phyloP scores from a whole-genome alignment of 2,888 invertebrate genomes.

The Dryocosmus kuriphilus region DNA sequence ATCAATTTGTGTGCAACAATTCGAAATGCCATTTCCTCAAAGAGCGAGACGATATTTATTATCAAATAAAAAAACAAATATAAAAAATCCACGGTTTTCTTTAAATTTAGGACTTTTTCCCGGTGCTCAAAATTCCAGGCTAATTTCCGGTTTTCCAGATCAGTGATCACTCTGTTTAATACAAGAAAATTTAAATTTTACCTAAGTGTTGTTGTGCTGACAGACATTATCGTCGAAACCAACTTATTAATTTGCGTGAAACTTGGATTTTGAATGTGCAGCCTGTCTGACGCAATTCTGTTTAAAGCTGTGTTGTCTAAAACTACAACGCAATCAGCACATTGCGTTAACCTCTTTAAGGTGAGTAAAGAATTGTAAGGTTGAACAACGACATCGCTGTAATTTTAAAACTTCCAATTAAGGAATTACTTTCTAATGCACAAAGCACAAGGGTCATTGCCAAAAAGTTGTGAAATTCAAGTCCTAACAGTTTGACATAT shows the following conservation, averaged over 20 bases:
- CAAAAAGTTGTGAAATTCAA: too few relatives aligned
- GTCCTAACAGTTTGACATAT: too few relatives aligned
- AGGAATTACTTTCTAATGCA: slow-evolving; percentile 27
- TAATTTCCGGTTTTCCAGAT: too few relatives aligned
- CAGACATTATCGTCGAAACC: slow-evolving; percentile 99
- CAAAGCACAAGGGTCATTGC: not conserved
- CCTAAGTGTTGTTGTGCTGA: slow-evolving; percentile 96
- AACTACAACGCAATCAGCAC: slow-evolving; percentile 98
- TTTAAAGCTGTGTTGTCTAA: slow-evolving; percentile 98
- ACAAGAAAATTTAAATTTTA: slow-evolving; percentile 66
- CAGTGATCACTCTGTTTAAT: too few relatives aligned
- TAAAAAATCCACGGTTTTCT: too few relatives aligned
- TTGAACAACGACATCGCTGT: slow-evolving; percentile 96
- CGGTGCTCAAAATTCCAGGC: too few relatives aligned
- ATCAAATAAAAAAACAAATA: too few relatives aligned
- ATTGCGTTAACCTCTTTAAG: slow-evolving; percentile 94
- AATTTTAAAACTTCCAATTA: slow-evolving; percentile 54
- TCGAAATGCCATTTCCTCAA: too few relatives aligned
- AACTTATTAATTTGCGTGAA: slow-evolving; percentile 98
- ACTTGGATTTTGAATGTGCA: slow-evolving; percentile 97
- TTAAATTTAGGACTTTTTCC: too few relatives aligned
- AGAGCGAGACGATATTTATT: too few relatives aligned
- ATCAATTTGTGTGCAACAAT: too few relatives aligned
- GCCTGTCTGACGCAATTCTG: slow-evolving; percentile 93
- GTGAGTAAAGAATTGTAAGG: slow-evolving; percentile 98